Evolutionary conservation across 1,140 invertebrate species (phyloP).

Genomic region (Drosophila kikkawai): DNA sequence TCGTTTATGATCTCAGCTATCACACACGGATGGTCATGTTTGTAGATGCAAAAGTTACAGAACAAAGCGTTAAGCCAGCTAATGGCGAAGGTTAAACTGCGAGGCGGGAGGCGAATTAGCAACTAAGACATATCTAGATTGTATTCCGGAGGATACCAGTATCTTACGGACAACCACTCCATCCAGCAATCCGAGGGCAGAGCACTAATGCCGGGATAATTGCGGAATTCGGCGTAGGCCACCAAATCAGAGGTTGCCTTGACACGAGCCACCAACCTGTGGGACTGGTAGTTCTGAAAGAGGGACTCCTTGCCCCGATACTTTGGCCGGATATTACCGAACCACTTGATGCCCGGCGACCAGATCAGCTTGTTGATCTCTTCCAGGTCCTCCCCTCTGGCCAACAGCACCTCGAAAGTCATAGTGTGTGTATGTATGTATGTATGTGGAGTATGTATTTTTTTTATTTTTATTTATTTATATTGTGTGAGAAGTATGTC

Average conservation of each 20-base stretch:
- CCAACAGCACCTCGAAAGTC: constrained; percentile 36
- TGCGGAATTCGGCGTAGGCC: constrained; percentile 72
- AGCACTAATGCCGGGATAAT: constrained; percentile 55
- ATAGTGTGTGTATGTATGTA: background rate
- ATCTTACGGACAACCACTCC: constrained; percentile 59
- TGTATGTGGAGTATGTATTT: background rate
- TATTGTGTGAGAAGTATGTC: constrained; percentile 15
- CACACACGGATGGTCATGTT: background rate
- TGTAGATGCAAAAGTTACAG: constrained; percentile 65
- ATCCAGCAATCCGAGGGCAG: constrained; percentile 65
- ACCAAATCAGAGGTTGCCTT: constrained; percentile 1
- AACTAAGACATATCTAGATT: background rate
- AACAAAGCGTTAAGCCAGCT: constrained; percentile 65
- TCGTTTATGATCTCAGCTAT: constrained; percentile 35
- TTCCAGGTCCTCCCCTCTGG: constrained; percentile 20
- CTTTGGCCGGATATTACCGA: constrained; percentile 64
- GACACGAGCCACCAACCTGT: constrained; percentile 46
- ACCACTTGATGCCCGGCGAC: constrained; percentile 33
- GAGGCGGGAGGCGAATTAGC: background rate
- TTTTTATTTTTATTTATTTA: background rate
- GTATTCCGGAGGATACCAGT: constrained; percentile 47
- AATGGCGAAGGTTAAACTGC: constrained; percentile 40
- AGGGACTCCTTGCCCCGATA: constrained; percentile 5
- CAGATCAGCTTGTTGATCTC: constrained; percentile 22
- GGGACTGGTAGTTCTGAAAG: constrained; percentile 56